Evolutionary conservation across 2,888 invertebrate genomes (phyloP).

Genomic region (Drosophila acutilabella): DNA sequence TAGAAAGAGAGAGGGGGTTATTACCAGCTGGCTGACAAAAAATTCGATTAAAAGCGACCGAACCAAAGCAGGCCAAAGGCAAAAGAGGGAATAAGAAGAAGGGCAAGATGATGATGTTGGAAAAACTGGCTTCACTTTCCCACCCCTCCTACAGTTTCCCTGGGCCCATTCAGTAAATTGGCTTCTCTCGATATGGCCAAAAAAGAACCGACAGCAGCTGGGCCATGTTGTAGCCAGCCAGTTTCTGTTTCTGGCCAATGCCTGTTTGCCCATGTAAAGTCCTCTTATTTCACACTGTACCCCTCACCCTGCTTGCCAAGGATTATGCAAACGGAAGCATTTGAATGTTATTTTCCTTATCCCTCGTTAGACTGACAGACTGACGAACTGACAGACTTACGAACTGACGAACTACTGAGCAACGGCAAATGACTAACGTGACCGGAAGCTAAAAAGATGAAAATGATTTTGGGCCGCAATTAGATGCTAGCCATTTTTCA

Average conservation of each 20-base stretch:
- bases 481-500: slow-evolving; percentile 39
- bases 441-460: slow-evolving; percentile 67
- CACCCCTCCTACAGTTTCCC: not conserved
- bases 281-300: not conserved
- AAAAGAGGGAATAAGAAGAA: not conserved
- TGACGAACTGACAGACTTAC: slow-evolving; percentile 29
- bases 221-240: slow-evolving; percentile 20
- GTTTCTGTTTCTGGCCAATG: slow-evolving; percentile 5
- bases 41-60: slow-evolving; percentile 65
- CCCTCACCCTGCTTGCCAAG: not conserved
- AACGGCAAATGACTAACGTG: slow-evolving; percentile 58
- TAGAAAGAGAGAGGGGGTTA: not conserved
- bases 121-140: slow-evolving; percentile 24
- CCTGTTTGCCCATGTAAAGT: slow-evolving; percentile 33
- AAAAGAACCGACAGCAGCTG: slow-evolving; percentile 38
- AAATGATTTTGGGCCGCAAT: slow-evolving; percentile 68
- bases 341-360: slow-evolving; percentile 53
- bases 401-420: slow-evolving; percentile 29
- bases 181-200: slow-evolving; percentile 56
- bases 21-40: slow-evolving; percentile 42
- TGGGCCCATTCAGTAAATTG: slow-evolving; percentile 42
- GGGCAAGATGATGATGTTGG: not conserved
- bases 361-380: slow-evolving; percentile 14
- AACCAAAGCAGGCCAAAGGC: slow-evolving; percentile 45
- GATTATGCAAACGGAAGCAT: slow-evolving; percentile 51